phyloP scores from a whole-genome alignment of 2,113 vertebrate genomes.

The Hemiscyllium ocellatum region DNA sequence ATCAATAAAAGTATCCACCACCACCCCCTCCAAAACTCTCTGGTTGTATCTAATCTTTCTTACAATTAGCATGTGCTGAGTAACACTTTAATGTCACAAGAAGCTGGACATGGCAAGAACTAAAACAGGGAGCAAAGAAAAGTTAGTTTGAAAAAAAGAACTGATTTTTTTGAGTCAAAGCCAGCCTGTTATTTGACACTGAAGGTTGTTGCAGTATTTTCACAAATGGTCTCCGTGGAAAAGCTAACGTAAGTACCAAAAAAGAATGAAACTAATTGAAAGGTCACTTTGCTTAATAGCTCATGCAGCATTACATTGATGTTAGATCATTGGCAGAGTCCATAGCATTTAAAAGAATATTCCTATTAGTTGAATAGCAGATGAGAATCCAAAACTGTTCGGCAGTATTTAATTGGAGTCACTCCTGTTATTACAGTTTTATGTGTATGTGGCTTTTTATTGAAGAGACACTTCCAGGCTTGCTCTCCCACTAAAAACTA shows the following conservation, averaged over 20 bases:
- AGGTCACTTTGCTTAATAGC: conserved; percentile 7
- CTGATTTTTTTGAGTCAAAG: background rate
- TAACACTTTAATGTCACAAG: background rate
- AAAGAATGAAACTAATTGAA: conserved; percentile 28
- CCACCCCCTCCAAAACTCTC: no score
- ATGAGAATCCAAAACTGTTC: conserved; percentile 11
- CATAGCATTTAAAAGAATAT: conserved; percentile 29
- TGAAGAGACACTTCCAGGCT: background rate
- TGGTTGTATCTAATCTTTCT: background rate
- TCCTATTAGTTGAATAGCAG: conserved; percentile 14
- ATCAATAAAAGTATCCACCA: background rate
- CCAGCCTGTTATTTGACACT: background rate
- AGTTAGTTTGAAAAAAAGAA: no score
- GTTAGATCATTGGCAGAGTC: conserved; percentile 16
- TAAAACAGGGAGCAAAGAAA: background rate
- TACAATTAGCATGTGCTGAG: no score
- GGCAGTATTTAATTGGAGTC: conserved; percentile 25
- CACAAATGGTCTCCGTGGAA: background rate
- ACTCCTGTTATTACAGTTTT: background rate
- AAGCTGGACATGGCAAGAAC: no score
- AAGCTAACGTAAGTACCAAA: conserved; percentile 14
- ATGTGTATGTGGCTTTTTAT: background rate
- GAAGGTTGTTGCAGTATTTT: background rate
- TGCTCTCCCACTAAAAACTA: background rate
- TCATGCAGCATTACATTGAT: conserved; percentile 11